Evolutionary conservation across 2,113 vertebrate genomes (phyloP).

Genomic region (Globicephala melas): DNA sequence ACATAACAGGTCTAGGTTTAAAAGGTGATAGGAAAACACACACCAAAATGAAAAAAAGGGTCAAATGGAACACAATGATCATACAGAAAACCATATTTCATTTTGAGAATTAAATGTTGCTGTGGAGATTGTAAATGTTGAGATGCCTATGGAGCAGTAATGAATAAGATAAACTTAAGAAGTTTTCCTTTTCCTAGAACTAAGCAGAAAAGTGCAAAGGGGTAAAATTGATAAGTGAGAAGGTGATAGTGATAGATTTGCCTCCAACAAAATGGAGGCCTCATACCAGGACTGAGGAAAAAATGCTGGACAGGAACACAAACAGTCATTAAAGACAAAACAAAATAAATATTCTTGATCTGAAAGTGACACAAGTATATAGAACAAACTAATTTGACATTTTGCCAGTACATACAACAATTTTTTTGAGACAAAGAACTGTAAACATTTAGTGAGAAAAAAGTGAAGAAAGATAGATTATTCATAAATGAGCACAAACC

Average conservation of each 20-base stretch:
- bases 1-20: neutral
- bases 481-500: neutral
- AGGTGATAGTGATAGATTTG: neutral
- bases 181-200: neutral
- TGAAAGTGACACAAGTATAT: neutral
- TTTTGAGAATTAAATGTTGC: neutral
- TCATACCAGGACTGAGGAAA: neutral
- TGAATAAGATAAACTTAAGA: neutral
- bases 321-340: neutral
- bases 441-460: neutral
- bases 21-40: neutral
- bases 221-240: neutral
- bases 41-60: neutral
- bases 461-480: neutral
- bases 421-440: neutral
- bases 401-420: neutral
- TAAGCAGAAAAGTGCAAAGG: neutral
- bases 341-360: neutral
- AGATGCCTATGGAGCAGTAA: neutral
- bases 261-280: neutral
- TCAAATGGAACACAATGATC: neutral
- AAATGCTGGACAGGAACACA: neutral
- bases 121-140: neutral
- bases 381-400: neutral
- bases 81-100: neutral